phyloP scores from a whole-genome alignment of 2,113 vertebrate genomes.

The Amia ocellicauda region DNA sequence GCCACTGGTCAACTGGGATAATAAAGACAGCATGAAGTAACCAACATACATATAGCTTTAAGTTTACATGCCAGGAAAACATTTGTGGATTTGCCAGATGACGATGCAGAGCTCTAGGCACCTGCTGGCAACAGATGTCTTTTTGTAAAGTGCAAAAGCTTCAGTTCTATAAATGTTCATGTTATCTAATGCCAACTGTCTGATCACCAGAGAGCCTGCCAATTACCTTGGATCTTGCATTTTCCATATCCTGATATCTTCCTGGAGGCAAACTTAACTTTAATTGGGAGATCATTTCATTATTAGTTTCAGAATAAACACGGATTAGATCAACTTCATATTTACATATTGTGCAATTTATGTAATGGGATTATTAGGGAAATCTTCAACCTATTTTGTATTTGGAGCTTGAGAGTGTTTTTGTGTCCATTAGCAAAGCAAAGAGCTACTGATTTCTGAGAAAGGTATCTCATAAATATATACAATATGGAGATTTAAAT shows the following conservation, averaged over 20 bases:
- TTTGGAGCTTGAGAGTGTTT: no score
- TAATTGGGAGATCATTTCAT: no score
- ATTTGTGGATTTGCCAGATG: constrained; percentile 52
- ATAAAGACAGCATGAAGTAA: constrained; percentile 63
- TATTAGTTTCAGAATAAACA: no score
- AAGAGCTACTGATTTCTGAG: no score
- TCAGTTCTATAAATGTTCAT: constrained; percentile 53
- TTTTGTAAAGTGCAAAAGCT: constrained; percentile 55
- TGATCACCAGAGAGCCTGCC: constrained; percentile 42
- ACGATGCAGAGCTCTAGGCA: constrained; percentile 51
- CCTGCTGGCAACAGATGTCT: constrained; percentile 70
- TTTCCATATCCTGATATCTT: constrained; percentile 26
- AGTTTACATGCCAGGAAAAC: constrained; percentile 53
- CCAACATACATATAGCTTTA: constrained; percentile 61
- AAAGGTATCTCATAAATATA: no score
- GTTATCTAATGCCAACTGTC: constrained; percentile 57
- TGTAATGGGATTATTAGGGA: no score
- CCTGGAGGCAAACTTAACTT: no score
- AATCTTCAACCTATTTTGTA: no score
- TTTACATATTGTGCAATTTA: no score
- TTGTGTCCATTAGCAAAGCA: no score
- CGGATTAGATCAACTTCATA: no score
- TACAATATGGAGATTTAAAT: no score
- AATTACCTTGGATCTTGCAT: constrained; percentile 54
- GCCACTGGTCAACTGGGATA: constrained; percentile 61